phyloP scores from a whole-genome alignment of 2,797 vertebrate species.

The Malurus splendens region DNA sequence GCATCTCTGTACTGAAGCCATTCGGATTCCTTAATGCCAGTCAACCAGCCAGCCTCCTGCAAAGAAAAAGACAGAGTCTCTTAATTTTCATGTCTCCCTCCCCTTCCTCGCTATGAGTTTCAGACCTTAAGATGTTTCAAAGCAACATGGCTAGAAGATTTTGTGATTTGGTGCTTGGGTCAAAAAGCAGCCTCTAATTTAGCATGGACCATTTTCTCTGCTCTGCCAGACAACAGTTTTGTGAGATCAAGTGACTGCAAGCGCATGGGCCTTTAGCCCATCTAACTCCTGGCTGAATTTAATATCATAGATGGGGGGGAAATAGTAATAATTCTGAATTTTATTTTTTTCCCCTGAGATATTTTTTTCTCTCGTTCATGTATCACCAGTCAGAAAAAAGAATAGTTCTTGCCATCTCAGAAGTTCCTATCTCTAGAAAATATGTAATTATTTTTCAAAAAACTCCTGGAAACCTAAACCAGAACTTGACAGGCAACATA shows the following conservation, averaged over 20 bases:
- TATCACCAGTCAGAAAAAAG: background rate
- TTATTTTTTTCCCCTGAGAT: background rate
- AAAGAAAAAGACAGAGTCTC: conserved; percentile 42
- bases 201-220: background rate
- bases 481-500: background rate
- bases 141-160: background rate
- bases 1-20: conserved; percentile 81
- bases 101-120: background rate
- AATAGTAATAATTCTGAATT: background rate
- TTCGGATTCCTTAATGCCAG: conserved; percentile 86
- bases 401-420: background rate
- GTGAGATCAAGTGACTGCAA: background rate
- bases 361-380: background rate
- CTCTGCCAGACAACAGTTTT: background rate
- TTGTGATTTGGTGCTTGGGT: background rate
- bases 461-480: background rate
- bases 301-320: background rate
- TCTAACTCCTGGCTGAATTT: background rate
- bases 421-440: background rate
- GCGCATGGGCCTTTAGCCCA: background rate
- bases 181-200: background rate
- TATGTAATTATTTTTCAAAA: background rate
- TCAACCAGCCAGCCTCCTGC: conserved; percentile 96
- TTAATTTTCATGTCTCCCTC: background rate
- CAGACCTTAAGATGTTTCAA: background rate